Base-by-base conservation (phyloP, 2,888 invertebrate species). In the Ypsolopha scabrella region DNA sequence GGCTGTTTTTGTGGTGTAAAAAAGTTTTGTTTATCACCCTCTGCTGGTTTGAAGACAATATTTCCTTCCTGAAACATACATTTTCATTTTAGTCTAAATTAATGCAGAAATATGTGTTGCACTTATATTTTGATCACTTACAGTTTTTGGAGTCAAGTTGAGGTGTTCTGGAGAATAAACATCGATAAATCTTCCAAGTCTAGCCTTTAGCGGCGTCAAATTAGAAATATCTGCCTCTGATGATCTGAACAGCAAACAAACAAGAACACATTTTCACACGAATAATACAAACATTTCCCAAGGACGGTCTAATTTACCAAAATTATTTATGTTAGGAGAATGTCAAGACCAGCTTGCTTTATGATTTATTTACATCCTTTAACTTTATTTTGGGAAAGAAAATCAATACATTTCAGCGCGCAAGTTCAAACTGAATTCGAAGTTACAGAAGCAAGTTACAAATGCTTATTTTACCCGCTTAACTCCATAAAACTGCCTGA, bases 291-390 rank as follows among this genome's bases (percentile, higher is more conserved):
- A 55, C 43, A 53, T 47, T 41, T 52, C 50, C 53, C 50, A 44
- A 33, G n/a, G 35, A 36, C 13, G 47, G 24, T 33, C 2, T 2
- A 39, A n/a, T n/a, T 39, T n/a, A 39, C n/a, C 6, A n/a, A 39
- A 39, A 39, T 39, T 39, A 39, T n/a, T 11, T 8, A 24, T 34
- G 61, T 62, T 61, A 68, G 59, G 58, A 62, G 71, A 70, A 70
- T 62, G 65, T 59, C 68, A 68, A 69, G 70, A 64, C 51, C 54
- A 57, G 68, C 65, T 58, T 63, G 60, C 69, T 71, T 73, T 70
- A 76, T 80, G 78, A 81, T 86, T 87, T 87, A 87, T 87, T 87
- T 87, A 87, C 85, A 85, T 81, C 75, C 65, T 70, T 63, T 70
- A 65, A 72, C 71, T 70, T 77, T 83, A 83, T 81, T 83, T 82